Evolutionary conservation across 92 coral and sea anemone genomes (phyloP), one percentile per base, ranked within the genome.

Genomic region (Chrysogorgia sp.): DNA sequence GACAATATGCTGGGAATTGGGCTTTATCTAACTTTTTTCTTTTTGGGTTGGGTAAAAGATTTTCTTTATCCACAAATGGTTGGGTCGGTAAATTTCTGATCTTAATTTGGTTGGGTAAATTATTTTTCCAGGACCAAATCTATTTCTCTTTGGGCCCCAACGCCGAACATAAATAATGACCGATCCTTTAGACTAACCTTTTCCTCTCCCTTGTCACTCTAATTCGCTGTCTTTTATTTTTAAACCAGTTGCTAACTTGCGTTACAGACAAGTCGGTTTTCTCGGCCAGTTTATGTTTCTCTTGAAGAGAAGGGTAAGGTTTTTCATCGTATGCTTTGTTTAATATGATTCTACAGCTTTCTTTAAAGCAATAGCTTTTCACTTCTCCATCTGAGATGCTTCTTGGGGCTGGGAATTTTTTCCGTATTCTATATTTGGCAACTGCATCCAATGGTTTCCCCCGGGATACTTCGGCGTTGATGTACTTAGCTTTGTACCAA

Each of bases 231-330:
- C 98, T 76, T 48, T 93, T 88, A 34, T 94, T 94, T 80, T 94
- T 94, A 81, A 94, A 94, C 98, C 98, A 94, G 70, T 94, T 94
- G 32, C 98, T 91, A 23, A 94, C 97, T 80, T 94, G 98, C 43
- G 90, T 94, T 31, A 91, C 68, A 30, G 91, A 89, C 74, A 94
- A 48, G 15, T 86, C 88, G 0, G 97, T 94, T 86, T 85, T 89
- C 87, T 94, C 88, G 10, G 98, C 97, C 48, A 94, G 87, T 61
- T 83, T 67, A 58, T 96, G 82, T 68, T 94, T 94, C 41, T 94
- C 97, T 29, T 89, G 91, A 21, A 93, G 94, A 0, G 92, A 84
- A 3, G 98, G 98, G 57, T 94, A 94, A 49, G 91, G 96, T 77
- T 94, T 91, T 61, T 88, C 84, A 47, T 85, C 91, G 74, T 94